Conservation (phyloP, 2,888 invertebrate genomes). For the Spatulosminthurus flaviceps region DNA sequence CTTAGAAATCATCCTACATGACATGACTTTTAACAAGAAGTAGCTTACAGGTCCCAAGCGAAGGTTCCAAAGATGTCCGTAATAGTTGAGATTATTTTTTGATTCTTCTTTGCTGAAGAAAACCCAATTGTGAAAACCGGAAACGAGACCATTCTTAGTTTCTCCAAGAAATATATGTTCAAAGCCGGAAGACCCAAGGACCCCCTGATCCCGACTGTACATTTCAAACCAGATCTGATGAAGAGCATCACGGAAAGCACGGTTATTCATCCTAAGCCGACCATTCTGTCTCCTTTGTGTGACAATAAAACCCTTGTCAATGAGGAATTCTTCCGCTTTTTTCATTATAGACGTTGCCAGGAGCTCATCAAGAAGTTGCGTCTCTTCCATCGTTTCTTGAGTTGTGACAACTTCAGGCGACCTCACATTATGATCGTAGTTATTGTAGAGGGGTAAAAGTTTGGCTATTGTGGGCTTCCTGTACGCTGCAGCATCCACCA, state of each 20-base stretch:
- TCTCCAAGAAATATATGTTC: slow-evolving; percentile 93
- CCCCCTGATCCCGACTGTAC: slow-evolving; percentile 81
- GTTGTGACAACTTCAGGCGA: slow-evolving; percentile 80
- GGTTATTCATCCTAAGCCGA: slow-evolving; percentile 51
- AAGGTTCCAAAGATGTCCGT: slow-evolving; percentile 70
- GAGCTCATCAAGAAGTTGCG: slow-evolving; percentile 80
- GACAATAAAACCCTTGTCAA: slow-evolving; percentile 69
- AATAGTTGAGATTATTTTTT: slow-evolving; percentile 77
- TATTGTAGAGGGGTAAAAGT: slow-evolving; percentile 80
- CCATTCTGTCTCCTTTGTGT: slow-evolving; percentile 54
- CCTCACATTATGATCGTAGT: slow-evolving; percentile 80
- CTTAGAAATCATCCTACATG: background rate
- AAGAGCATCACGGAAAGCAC: slow-evolving; percentile 67
- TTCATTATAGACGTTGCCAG: slow-evolving; percentile 81
- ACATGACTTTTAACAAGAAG: background rate
- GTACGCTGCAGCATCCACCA: slow-evolving; percentile 73
- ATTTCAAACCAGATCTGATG: slow-evolving; percentile 72
- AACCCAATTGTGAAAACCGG: slow-evolving; percentile 91
- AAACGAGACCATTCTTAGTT: slow-evolving; percentile 79
- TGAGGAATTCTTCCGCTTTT: slow-evolving; percentile 75
- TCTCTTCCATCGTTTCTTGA: slow-evolving; percentile 78
- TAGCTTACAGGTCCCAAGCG: slow-evolving; percentile 44
- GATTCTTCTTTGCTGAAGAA: slow-evolving; percentile 82
- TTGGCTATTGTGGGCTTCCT: slow-evolving; percentile 79
- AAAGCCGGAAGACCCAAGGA: slow-evolving; percentile 87